Evolutionary conservation across 2,113 vertebrate species (phyloP).

Genomic region (Ibidorhyncha struthersii): DNA sequence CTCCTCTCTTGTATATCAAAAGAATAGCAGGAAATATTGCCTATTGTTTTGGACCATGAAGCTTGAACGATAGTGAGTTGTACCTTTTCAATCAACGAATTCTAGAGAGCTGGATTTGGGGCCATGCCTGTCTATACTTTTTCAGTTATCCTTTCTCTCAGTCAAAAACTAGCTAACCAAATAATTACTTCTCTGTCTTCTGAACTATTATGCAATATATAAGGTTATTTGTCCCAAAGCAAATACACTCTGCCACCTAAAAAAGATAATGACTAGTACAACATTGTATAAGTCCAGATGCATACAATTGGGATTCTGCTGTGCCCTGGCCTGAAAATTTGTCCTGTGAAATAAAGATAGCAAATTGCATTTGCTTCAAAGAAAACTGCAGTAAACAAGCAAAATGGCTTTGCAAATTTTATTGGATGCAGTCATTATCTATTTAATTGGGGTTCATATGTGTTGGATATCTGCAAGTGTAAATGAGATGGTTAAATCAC

Average conservation of each 20-base stretch:
- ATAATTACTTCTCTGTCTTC: background rate
- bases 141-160: background rate
- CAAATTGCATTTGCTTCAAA: background rate
- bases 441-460: background rate
- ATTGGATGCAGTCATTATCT: background rate
- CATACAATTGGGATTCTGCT: background rate
- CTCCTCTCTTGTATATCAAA: background rate
- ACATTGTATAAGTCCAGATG: background rate
- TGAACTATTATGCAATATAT: background rate
- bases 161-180: background rate
- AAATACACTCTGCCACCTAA: background rate
- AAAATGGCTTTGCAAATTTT: background rate
- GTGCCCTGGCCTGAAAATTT: background rate
- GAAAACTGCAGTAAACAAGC: background rate
- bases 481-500: constrained; percentile 12
- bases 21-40: background rate
- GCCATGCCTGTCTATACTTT: background rate
- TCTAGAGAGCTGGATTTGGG: background rate
- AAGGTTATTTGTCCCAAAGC: background rate
- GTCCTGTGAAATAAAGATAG: background rate
- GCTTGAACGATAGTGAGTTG: background rate
- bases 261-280: background rate
- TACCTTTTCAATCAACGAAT: background rate
- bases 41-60: background rate
- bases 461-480: background rate